Conservation (phyloP, 2,113 vertebrate genomes). For the Trogon surrucura region DNA sequence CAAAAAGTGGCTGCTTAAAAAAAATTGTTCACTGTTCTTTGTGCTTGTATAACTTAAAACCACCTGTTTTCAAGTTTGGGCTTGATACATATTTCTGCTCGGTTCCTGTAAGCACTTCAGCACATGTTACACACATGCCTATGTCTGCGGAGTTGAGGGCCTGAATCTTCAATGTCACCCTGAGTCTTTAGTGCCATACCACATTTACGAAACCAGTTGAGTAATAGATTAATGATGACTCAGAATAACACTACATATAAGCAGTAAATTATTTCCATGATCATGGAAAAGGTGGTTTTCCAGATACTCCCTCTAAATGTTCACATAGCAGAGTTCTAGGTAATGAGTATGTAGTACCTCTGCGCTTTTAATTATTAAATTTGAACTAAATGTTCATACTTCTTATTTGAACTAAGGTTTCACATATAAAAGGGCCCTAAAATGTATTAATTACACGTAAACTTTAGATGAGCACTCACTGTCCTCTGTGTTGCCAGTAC, state of each 20-base stretch:
- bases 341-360: not conserved
- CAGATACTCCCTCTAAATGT: not conserved
- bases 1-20: not conserved
- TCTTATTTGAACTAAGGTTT: not conserved
- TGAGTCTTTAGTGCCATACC: not conserved
- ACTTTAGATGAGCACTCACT: not conserved
- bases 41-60: slow-evolving; percentile 61
- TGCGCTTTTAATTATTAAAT: not conserved
- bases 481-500: not conserved
- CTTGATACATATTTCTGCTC: slow-evolving; percentile 65
- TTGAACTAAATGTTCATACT: not conserved
- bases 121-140: slow-evolving; percentile 48
- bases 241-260: slow-evolving; percentile 10
- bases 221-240: slow-evolving; percentile 31
- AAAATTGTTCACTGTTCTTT: slow-evolving; percentile 19
- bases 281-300: not conserved
- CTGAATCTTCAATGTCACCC: slow-evolving; percentile 19
- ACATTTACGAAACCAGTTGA: not conserved
- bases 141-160: not conserved
- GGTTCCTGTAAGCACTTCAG: slow-evolving; percentile 19
- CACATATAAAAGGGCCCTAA: not conserved
- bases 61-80: slow-evolving; percentile 70
- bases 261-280: slow-evolving; percentile 3
- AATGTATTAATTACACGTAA: not conserved
- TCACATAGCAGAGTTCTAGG: not conserved